Evolutionary conservation across 2,888 invertebrate genomes (phyloP), one percentile per base, ranked within the genome.

Genomic region (Hydrotaea diabolus): DNA sequence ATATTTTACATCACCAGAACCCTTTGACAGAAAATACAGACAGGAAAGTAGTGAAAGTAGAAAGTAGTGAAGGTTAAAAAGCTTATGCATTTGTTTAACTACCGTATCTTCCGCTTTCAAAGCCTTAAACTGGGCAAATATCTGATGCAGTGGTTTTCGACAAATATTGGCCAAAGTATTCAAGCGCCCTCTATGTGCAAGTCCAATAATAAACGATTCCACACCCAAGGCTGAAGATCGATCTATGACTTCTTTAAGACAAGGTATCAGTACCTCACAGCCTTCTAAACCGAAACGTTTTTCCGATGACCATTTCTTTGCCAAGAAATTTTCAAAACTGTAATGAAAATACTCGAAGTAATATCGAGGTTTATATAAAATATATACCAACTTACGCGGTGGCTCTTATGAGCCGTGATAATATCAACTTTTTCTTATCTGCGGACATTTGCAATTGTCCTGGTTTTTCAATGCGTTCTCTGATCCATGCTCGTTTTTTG

Each of bases 261-360:
- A 98, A 0, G 99, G 99, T 88, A 99, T 99, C 89, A 99, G 94
- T 88, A 99, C 98, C 94, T 99, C 99, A 93, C 99, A 98, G 49
- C 99, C 99, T 92, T 99, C 99, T 74, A 99, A 94, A 88, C 99
- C 99, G 93, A 99, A 99, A 90, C 99, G 96, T 93, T 99, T 99
- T 93, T 99, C 99, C 13, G 99, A 98, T 1, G 99, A 97, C 96
- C 97, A 99, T 93, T 99, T 99, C 91, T 97, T 97, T 0, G 99
- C 99, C 90, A 99, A 93, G 94, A 99, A 99, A 87, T 97, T 98
- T 93, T 99, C 99, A 93, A 99, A 98, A 88, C 98, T 98, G 75
- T 74, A 5, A 74, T 55, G 13, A 26, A n/a, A n/a, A 13, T 49
- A 7, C 15, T 49, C 23, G 43, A 13, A 9, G 9, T 8, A 39